Base-by-base conservation (phyloP, 2,113 vertebrate species). In the Semnornis frantzii region DNA sequence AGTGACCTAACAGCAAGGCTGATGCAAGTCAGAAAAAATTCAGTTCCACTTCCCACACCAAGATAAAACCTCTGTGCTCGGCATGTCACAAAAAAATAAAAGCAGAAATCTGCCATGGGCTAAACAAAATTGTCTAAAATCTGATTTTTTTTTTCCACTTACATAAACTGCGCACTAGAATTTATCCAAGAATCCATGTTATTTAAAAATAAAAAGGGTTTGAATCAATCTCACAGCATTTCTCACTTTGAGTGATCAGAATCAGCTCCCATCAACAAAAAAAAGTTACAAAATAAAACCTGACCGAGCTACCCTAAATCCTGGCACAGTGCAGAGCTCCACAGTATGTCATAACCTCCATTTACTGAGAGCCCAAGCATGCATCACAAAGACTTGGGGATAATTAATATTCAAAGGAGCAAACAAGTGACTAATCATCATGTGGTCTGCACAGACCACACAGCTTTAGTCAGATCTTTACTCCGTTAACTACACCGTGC, bases 401-500 rank as follows among this genome's bases (percentile, higher is more conserved):
- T 52, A 91, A 93, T 82, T 73, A 85, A 21, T 13, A 76, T 54
- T 70, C 65, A 89, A 80, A 77, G 50, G 27, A 88, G 42, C 12
- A 55, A 55, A 28, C 28, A 34, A 63, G 17, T 72, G 80, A 73
- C 62, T 80, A 60, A 78, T 46, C 5, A 2, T 42, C 72, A 21
- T 5, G 2, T 62, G 70, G 54, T 50, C 59, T 90, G 76, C 33
- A 65, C 31, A 91, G 88, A 62, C 10, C 68, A 72, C 3, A 2
- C 28, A 65, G 85, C 55, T 87, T 87, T 76, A 87, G 82, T 87
- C 88, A 94, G 64, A 80, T 55, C 50, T 92, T 77, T 46, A 74
- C 18, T 54, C 50, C 68, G 62, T 37, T 33, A 63, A 79, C 79
- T 44, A 39, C 60, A 69, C 17, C 27, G 65, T 70, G 65, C n/a